Evolutionary conservation across 1,140 invertebrate genomes (phyloP), one percentile per base, ranked within the genome.

Genomic region (Yoshiicerus persimilis): DNA sequence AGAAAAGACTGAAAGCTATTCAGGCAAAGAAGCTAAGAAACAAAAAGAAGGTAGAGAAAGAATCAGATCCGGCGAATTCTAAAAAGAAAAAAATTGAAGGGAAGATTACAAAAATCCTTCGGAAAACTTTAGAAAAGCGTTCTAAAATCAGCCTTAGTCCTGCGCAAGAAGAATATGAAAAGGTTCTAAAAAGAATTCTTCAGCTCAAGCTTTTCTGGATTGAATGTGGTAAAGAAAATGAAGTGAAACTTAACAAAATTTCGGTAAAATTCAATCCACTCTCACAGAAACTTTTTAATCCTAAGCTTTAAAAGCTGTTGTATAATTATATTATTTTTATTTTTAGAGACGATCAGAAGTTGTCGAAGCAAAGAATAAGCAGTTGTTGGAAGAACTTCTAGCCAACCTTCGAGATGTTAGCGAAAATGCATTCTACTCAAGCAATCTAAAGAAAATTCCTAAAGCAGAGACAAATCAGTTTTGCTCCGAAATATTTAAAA

Each of bases 341-440:
- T 36, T 80, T 80, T 36, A 80, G 75, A 80, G 16, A 80, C 30
- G 32, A 80, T 38, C 75, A 10, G 75, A 80, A 38, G n/a, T 80
- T 9, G 6, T 34, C 0, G 75, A 80, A 38, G 20, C 16, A 38
- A 80, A 80, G 30, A 80, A 80, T 38, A 36, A 36, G 5, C 30
- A 80, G 10, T 20, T 80, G 8, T 4, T 80, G 16, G 20, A 39
- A 3, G 4, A 70, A 4, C 25, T 90, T 9, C 66, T 90, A 64
- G 39, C 84, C 3, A 34, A 70, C 39, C n/a, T 89, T n/a, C 23
- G 62, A 36, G 13, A 80, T 16, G 25, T 66, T 0, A 85, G 85
- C 77, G 90, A 90, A 6, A 39, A 47, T 32, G 70, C 88, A 0
- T 36, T 84, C 27, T 83, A 87, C 83, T 91, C 87, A 27, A 91